Percentiles rank a stretch among this genome's conserved stretches.
These are phyloP conservation scores for Hydrophis major DNA, from an alignment of 2,797 vertebrate species.

Conservation along the genomic window DNA sequence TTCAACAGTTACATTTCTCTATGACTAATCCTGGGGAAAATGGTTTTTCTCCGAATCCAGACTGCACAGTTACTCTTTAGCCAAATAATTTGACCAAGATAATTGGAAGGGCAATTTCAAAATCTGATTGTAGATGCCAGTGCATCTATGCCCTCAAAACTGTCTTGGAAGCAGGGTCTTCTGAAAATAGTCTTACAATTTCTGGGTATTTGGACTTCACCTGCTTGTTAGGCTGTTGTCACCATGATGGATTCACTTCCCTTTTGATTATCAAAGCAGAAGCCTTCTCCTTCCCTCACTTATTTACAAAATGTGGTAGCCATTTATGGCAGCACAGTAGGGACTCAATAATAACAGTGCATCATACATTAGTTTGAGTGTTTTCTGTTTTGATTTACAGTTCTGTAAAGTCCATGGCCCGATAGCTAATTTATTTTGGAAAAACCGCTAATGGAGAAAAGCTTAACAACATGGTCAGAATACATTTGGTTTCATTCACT, in stretches of 20 bases:
- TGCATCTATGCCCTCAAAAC: constrained; percentile 56
- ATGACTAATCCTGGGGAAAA: background rate
- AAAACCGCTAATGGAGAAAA: background rate
- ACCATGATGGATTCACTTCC: constrained; percentile 36
- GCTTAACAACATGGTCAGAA: background rate
- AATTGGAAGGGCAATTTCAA: constrained; percentile 65
- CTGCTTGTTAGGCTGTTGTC: constrained; percentile 37
- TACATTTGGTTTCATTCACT: background rate
- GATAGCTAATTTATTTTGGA: background rate
- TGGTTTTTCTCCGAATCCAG: constrained; percentile 53
- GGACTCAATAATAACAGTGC: background rate
- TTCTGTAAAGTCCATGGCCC: background rate
- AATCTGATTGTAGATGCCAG: constrained; percentile 54
- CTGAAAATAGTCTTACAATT: constrained; percentile 58
- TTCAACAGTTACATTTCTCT: background rate
- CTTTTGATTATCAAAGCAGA: accelerated
- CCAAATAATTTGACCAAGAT: constrained; percentile 60
- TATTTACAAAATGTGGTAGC: background rate
- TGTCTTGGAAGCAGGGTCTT: constrained; percentile 39
- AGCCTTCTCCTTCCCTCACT: background rate
- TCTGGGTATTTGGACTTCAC: constrained; percentile 50
- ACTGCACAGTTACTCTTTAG: constrained; percentile 67
- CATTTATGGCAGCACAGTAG: constrained; percentile 5
- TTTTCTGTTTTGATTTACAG: constrained; percentile 32
- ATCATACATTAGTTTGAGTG: constrained; percentile 4